Percentiles rank a stretch among this genome's conserved stretches.
phyloP scores from a whole-genome alignment of 2,888 invertebrate genomes.

The Exephanes ischioxanthus region DNA sequence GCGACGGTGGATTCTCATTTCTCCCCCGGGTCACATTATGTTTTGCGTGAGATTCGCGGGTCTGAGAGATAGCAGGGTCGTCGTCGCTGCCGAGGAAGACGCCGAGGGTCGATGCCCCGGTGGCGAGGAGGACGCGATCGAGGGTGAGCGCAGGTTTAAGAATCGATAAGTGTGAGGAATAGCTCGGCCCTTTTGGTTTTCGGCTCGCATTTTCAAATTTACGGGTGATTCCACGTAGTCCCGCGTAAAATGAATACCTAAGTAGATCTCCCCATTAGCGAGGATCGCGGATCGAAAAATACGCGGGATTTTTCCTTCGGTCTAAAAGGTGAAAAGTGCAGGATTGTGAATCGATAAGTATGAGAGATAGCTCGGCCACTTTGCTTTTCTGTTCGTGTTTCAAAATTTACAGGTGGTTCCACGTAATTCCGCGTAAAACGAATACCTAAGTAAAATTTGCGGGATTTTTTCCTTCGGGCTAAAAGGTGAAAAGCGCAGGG shows the following conservation, averaged over 20 bases:
- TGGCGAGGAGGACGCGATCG: slow-evolving; percentile 59
- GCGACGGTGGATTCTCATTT: slow-evolving; percentile 32
- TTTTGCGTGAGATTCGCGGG: slow-evolving; percentile 77
- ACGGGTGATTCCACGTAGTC: neutral
- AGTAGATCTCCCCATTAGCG: too few species aligned
- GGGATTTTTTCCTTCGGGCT: too few species aligned
- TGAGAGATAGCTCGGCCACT: neutral
- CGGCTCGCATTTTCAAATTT: slow-evolving; percentile 7
- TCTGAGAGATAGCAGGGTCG: slow-evolving; percentile 69
- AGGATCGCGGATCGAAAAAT: too few species aligned
- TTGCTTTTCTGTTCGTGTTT: neutral
- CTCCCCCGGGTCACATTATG: slow-evolving; percentile 69
- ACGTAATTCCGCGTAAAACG: neutral
- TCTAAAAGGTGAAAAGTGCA: slow-evolving; percentile 25
- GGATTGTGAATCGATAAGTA: slow-evolving; percentile 24
- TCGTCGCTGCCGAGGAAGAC: slow-evolving; percentile 64
- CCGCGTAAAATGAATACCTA: neutral
- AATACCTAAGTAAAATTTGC: too few species aligned
- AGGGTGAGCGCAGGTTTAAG: slow-evolving; percentile 68
- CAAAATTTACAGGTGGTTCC: neutral
- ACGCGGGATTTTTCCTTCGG: neutral
- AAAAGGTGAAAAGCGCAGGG: slow-evolving; percentile 42
- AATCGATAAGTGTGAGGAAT: slow-evolving; percentile 34
- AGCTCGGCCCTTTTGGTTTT: neutral
- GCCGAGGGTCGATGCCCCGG: slow-evolving; percentile 63